Evolutionary conservation across 2,888 invertebrate genomes (phyloP), one percentile per base, ranked within the genome.

Genomic region (Callyntrura guangdongensis): DNA sequence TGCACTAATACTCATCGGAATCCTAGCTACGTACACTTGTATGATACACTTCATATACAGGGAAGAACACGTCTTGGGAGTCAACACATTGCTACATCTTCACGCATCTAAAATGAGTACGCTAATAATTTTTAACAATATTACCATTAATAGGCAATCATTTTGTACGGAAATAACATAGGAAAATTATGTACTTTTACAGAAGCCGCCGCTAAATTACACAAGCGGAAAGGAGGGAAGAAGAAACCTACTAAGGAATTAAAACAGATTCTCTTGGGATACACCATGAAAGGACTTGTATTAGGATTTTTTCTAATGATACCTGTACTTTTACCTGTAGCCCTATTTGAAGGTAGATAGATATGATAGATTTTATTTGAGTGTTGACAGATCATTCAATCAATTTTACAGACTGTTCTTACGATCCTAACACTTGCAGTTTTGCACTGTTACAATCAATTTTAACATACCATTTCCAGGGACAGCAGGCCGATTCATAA

Each of bases 281-380:
- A 3, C n/a, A 20, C 36, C 20, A 12, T 82, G 61, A 82, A 82
- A 61, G 17, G 36, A 0, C 36, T 82, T n/a, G 64, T 82, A 3
- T 82, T 27, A 64, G 27, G 27, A 3, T 61, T 61, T 14, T 74
- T 45, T n/a, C n/a, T n/a, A n/a, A n/a, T 17, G 0, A 36, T 36
- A 8, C 82, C 82, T 36, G 25, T 12, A 8, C 0, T 61, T 6
- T 36, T 82, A 4, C 45, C 61, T 45, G 22, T 61, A 0, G 61
- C 25, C 9, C 17, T 82, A 2, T n/a, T n/a, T n/a, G n/a, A n/a
- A n/a, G n/a, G n/a, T n/a, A n/a, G n/a, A n/a, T n/a, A n/a, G n/a
- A n/a, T n/a, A n/a, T n/a, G n/a, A n/a, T n/a, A n/a, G n/a, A n/a
- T n/a, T n/a, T n/a, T n/a, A n/a, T n/a, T n/a, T n/a, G n/a, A n/a